phyloP scores from a whole-genome alignment of 2,888 invertebrate species.

The Creontiades dilutus region DNA sequence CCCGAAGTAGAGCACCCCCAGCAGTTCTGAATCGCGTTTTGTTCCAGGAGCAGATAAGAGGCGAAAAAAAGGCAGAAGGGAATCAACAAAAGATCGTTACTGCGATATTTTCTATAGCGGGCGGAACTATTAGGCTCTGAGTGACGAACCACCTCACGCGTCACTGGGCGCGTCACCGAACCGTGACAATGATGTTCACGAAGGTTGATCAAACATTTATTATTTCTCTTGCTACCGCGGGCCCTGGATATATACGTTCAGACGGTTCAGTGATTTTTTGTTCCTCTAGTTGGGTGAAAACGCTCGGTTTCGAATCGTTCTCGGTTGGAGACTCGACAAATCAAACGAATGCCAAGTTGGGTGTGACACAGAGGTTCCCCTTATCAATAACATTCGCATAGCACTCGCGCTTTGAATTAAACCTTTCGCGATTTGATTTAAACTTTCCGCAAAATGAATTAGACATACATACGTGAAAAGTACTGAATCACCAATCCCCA shows the following conservation, averaged over 20 bases:
- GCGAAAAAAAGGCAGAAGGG: background rate
- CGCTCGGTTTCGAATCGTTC: background rate
- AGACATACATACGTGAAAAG: no score
- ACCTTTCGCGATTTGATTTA: no score
- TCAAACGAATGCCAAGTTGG: no score
- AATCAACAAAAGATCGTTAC: background rate
- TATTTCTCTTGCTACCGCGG: background rate
- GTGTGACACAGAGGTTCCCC: no score
- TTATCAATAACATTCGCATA: no score
- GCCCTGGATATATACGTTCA: background rate
- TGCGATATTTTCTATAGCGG: background rate
- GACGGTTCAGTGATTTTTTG: background rate
- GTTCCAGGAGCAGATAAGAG: background rate
- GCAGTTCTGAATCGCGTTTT: no score
- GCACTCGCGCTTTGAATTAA: no score
- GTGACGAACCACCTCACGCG: constrained; percentile 5
- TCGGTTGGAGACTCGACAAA: no score
- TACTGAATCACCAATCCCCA: no score
- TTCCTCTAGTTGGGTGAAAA: background rate
- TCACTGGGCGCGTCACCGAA: constrained; percentile 17
- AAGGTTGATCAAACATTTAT: background rate
- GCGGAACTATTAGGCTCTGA: constrained; percentile 8
- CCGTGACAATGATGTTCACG: constrained; percentile 36
- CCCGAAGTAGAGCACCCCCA: no score
- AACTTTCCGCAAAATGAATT: no score